Evolutionary conservation across 2,113 vertebrate genomes (phyloP).

Genomic region (Antigone vipio): DNA sequence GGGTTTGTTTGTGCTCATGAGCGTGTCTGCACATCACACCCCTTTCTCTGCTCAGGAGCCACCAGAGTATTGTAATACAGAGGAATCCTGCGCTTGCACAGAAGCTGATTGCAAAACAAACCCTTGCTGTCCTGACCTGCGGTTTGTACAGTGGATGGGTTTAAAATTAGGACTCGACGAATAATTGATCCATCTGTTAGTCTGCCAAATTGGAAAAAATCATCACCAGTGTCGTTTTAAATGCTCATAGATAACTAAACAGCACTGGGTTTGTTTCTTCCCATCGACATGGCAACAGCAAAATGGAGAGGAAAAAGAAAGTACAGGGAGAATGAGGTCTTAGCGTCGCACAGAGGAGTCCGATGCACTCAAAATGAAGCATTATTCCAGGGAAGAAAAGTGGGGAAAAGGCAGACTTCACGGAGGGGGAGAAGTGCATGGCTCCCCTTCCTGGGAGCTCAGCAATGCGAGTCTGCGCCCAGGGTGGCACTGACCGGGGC

Average conservation of each 20-base stretch:
- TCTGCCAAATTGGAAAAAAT: neutral
- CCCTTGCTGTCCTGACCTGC: neutral
- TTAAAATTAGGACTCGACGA: neutral
- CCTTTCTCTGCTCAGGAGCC: neutral
- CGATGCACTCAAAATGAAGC: neutral
- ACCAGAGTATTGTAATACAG: neutral
- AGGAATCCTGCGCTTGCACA: neutral
- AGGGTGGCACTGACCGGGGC: neutral
- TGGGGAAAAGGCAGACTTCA: neutral
- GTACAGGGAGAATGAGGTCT: neutral
- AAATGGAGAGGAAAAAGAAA: neutral
- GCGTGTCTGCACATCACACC: neutral
- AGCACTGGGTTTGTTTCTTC: neutral
- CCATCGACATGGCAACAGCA: neutral
- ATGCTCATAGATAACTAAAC: neutral
- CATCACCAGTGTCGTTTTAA: neutral
- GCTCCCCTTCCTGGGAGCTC: neutral
- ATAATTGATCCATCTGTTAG: neutral
- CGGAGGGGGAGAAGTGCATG: accelerated
- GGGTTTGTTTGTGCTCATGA: neutral
- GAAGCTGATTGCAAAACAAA: neutral
- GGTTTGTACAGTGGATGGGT: neutral
- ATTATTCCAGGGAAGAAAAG: neutral
- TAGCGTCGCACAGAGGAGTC: neutral
- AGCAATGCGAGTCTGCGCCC: accelerated